These are phyloP conservation scores for Microcaecilia unicolor DNA, from an alignment of 2,797 vertebrate species.

Conservation along the genomic window DNA sequence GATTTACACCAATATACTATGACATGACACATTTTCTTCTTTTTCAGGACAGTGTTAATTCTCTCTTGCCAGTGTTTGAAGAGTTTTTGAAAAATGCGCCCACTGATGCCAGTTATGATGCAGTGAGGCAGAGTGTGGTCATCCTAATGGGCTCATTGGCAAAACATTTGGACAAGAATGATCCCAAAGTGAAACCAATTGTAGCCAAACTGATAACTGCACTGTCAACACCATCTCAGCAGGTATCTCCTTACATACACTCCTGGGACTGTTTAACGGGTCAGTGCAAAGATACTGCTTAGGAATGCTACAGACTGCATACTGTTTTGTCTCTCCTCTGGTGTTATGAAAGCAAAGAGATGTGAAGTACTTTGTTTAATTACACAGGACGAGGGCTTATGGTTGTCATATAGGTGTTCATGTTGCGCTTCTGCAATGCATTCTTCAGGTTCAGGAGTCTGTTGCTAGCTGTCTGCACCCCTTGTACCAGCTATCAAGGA, in stretches of 20 bases:
- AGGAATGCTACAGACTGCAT: not conserved
- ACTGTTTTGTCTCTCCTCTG: too few species aligned
- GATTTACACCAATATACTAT: too few species aligned
- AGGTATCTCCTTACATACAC: slow-evolving; percentile 52
- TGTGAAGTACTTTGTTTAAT: too few species aligned
- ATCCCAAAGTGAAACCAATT: slow-evolving; percentile 97
- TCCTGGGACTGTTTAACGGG: too few species aligned
- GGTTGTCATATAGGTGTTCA: too few species aligned
- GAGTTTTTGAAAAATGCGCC: slow-evolving; percentile 93
- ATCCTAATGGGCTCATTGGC: slow-evolving; percentile 97
- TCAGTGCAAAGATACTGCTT: too few species aligned
- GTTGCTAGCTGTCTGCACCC: slow-evolving; percentile 88
- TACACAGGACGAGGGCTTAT: too few species aligned
- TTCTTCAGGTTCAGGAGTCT: slow-evolving; percentile 96
- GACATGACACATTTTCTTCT: slow-evolving; percentile 14
- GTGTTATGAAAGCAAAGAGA: too few species aligned
- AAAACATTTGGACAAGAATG: slow-evolving; percentile 94
- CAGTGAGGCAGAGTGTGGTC: slow-evolving; percentile 93
- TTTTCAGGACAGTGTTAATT: slow-evolving; percentile 86
- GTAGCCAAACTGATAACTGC: slow-evolving; percentile 93
- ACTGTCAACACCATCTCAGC: slow-evolving; percentile 92
- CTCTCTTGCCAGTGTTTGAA: slow-evolving; percentile 90
- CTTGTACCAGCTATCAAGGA: slow-evolving; percentile 93
- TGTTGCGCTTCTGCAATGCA: too few species aligned
- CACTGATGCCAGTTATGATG: slow-evolving; percentile 90